Percentiles rank a stretch among this genome's conserved stretches.
Conservation (phyloP, 2,797 vertebrate species). For the Enteromius radiatus region DNA sequence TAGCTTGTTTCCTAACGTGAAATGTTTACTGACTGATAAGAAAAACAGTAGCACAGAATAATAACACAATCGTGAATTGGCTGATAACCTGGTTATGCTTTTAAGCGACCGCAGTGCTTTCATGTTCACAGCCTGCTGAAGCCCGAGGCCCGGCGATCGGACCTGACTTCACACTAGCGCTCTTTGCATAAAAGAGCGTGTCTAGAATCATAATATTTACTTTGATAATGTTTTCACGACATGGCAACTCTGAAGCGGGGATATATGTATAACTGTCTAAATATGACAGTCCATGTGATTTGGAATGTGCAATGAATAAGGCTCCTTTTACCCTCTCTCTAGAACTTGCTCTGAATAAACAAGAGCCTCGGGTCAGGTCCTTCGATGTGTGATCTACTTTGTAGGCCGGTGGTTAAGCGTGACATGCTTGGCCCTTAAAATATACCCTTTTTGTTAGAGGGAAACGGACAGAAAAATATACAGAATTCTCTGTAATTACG, state of each 20-base stretch:
- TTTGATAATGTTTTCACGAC: slow-evolving; percentile 76
- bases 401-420: slow-evolving; percentile 47
- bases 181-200: slow-evolving; percentile 69
- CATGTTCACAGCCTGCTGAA: neutral
- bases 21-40: slow-evolving; percentile 58
- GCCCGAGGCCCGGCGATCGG: neutral
- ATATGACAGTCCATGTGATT: slow-evolving; percentile 65
- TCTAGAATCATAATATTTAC: slow-evolving; percentile 76
- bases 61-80: slow-evolving; percentile 38
- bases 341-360: slow-evolving; percentile 54
- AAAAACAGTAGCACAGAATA: slow-evolving; percentile 61
- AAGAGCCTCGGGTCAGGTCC: slow-evolving; percentile 50
- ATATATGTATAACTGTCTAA: slow-evolving; percentile 59
- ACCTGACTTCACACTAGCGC: slow-evolving; percentile 70
- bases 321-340: slow-evolving; percentile 72
- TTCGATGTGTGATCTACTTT: slow-evolving; percentile 53
- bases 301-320: slow-evolving; percentile 67
- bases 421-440: slow-evolving; percentile 68
- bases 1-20: slow-evolving; percentile 58
- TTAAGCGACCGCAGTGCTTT: neutral
- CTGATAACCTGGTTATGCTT: slow-evolving; percentile 32
- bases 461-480: slow-evolving; percentile 81
- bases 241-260: slow-evolving; percentile 64
- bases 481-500: slow-evolving; percentile 80
- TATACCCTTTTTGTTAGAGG: slow-evolving; percentile 68